Evolutionary conservation across 2,113 vertebrate species (phyloP), one percentile per base, ranked within the genome.

Genomic region (Lagopus muta): DNA sequence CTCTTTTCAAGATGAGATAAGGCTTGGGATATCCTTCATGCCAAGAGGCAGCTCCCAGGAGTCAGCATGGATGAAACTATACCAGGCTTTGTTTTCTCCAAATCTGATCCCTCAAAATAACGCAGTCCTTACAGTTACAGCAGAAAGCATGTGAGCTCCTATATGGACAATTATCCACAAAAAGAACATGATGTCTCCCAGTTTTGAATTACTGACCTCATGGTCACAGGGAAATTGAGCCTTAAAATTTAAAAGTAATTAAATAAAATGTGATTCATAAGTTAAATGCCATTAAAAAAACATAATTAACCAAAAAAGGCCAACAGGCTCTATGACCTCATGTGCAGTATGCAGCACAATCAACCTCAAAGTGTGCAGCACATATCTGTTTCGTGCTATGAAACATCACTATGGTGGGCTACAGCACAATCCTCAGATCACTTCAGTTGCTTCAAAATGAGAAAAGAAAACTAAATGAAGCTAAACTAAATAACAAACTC

Each of bases 271-370:
- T 40, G 1, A 2, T 76, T 71, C 69, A 22, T 65, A 82, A 75
- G 48, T 38, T 52, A 66, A 30, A 4, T 0, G 0, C 76, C 62
- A 19, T 19, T 70, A 58, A 73, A 40, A 80, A 66, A 79, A 60
- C 3, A 82, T 1, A 7, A 76, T 16, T 80, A 89, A 38, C 6
- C 18, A 65, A 47, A 93, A 58, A 22, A 73, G 4, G 0, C 47
- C 14, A 52, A 5, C 22, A 55, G 52, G n/a, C 16, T 82, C 66
- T 84, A 10, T 13, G 58, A 8, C 13, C 11, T 61, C 34, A 43
- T 30, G 17, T 55, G 32, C 5, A 12, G 16, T 2, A 8, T 38
- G 16, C 10, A 28, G 61, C 2, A 2, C 15, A 79, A 16, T 32
- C 28, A 76, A 60, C 6, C 8, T 7, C 5, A 13, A 11, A 10